phyloP scores from a whole-genome alignment of 2,888 invertebrate genomes.

The Watsonalla cultraria region DNA sequence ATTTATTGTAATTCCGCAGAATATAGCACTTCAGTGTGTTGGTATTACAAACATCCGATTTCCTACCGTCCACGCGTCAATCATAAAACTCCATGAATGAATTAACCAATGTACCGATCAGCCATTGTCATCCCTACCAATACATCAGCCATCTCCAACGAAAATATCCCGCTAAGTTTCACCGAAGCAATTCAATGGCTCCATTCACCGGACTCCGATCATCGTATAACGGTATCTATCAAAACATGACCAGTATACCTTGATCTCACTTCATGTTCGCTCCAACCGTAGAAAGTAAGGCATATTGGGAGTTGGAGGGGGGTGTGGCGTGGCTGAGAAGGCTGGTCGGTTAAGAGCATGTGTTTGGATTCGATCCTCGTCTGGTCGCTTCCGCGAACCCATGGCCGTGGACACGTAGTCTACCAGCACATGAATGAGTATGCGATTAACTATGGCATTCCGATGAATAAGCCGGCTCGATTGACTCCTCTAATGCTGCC shows the following conservation, averaged over 20 bases:
- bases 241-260: constrained; percentile 27
- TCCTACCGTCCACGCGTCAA: too few species aligned
- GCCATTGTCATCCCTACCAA: background rate
- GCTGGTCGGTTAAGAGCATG: constrained; percentile 48
- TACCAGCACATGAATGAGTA: constrained; percentile 22
- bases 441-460: constrained; percentile 37
- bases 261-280: background rate
- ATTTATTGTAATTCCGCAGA: too few species aligned
- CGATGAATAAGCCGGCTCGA: constrained; percentile 17
- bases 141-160: constrained; percentile 33
- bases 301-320: constrained; percentile 2
- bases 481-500: background rate
- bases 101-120: background rate
- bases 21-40: too few species aligned
- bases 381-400: constrained; percentile 62
- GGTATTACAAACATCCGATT: too few species aligned
- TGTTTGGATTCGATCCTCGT: constrained; percentile 71
- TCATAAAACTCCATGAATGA: background rate
- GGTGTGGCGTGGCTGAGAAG: constrained; percentile 21
- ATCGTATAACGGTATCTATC: constrained; percentile 70
- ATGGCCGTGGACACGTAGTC: constrained; percentile 45
- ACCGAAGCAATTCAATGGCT: constrained; percentile 63
- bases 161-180: constrained; percentile 58
- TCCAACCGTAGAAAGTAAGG: constrained; percentile 15
- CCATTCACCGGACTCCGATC: constrained; percentile 64